These are phyloP conservation scores for Hylia prasina DNA, from an alignment of 2,113 vertebrate species.

Conservation along the genomic window DNA sequence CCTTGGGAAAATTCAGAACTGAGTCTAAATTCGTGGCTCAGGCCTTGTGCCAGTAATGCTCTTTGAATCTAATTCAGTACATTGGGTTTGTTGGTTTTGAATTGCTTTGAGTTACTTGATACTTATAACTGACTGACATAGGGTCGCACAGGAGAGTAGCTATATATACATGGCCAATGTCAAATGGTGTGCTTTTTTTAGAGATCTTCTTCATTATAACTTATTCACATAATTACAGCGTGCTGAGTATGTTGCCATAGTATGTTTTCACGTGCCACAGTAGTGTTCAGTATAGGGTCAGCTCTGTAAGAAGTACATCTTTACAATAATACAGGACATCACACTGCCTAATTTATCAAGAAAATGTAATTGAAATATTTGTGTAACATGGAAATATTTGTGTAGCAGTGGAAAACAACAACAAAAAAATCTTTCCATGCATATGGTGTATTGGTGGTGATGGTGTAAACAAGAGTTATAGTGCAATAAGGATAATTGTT, in stretches of 20 bases:
- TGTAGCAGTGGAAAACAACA: background rate
- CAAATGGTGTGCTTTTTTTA: conserved; percentile 47
- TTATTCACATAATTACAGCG: conserved; percentile 22
- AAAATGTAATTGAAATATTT: background rate
- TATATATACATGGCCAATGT: conserved; percentile 13
- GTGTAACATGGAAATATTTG: background rate
- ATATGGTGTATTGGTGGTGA: background rate
- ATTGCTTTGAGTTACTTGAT: conserved; percentile 61
- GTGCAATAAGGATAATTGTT: background rate
- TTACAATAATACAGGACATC: background rate
- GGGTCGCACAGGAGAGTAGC: background rate
- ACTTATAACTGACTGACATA: conserved; percentile 42
- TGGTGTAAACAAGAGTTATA: background rate
- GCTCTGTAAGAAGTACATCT: background rate
- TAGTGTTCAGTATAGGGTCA: background rate
- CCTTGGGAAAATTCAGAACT: conserved; percentile 27
- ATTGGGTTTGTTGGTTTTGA: conserved; percentile 59
- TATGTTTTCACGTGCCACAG: background rate
- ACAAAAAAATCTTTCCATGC: background rate
- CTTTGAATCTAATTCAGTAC: conserved; percentile 50
- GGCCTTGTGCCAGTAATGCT: background rate
- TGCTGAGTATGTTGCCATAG: background rate
- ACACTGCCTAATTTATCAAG: background rate
- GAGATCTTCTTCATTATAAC: conserved; percentile 10
- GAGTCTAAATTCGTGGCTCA: conserved; percentile 24